Percentiles rank a stretch among this genome's conserved stretches.
Evolutionary conservation across 2,888 invertebrate genomes (phyloP).

Genomic region (Protonemura montana): DNA sequence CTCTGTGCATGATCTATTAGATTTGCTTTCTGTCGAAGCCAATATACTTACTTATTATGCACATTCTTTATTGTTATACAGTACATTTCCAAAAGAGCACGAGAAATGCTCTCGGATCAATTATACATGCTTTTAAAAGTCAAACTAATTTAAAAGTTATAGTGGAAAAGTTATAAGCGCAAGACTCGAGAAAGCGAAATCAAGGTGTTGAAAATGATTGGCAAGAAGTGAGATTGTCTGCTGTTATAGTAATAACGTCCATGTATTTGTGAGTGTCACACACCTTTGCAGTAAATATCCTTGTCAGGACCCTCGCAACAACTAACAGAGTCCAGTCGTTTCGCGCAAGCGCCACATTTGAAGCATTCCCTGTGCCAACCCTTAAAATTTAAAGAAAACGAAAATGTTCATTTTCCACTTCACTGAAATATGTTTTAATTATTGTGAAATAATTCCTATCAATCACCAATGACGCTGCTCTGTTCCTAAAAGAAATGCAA

Average conservation of each 20-base stretch:
- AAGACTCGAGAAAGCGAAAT: conserved; percentile 23
- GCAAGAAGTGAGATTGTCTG: background rate
- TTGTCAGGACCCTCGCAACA: conserved; percentile 94
- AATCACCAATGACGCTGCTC: background rate
- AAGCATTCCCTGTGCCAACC: conserved; percentile 93
- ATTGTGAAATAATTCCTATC: background rate
- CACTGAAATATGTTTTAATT: background rate
- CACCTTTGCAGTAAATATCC: conserved; percentile 97
- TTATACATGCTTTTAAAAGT: background rate
- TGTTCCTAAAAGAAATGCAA: background rate
- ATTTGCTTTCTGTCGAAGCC: no score
- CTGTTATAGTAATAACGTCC: background rate
- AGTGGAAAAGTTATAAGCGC: background rate
- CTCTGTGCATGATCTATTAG: no score
- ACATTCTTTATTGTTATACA: background rate
- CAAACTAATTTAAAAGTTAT: background rate
- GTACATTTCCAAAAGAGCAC: background rate
- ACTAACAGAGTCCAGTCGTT: conserved; percentile 88
- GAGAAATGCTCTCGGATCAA: background rate
- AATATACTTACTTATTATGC: background rate
- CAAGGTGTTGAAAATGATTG: no score
- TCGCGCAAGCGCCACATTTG: conserved; percentile 88
- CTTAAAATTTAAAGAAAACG: conserved; percentile 63
- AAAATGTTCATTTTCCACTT: background rate
- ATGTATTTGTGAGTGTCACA: conserved; percentile 55